Evolutionary conservation across 2,888 invertebrate species (phyloP), one percentile per base, ranked within the genome.

Genomic region (Acleris cristana): DNA sequence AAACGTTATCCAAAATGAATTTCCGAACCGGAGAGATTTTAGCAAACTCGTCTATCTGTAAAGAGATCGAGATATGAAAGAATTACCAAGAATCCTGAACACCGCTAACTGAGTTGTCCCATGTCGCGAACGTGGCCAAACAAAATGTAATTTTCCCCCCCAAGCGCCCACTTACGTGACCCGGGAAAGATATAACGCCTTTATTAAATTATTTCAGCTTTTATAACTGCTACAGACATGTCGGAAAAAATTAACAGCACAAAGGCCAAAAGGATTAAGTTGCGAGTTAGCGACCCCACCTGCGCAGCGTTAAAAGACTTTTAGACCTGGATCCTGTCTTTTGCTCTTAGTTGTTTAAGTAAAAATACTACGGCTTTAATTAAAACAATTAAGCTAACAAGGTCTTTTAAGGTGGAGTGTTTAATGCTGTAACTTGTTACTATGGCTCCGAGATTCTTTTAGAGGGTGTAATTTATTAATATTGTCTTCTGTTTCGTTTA

Each of bases 111-210:
- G 82, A 86, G 91, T 91, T 90, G 90, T 89, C 91, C 90, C 87
- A 81, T 84, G 89, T 87, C 87, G 83, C 80, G 86, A 81, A 88
- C 89, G 89, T 88, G 89, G 88, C 87, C 86, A 89, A 90, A 89
- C 91, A 90, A 89, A 92, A 92, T 91, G 89, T 92, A 91, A 92
- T 91, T 91, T 90, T 87, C 85, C 80, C 70, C 83, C 89, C 87
- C 83, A 86, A 88, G 88, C 88, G 84, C 80, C 83, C 88, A 86
- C 88, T 90, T 90, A 91, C 92, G 92, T 92, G 92, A 92, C 91
- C 90, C 89, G 83, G 83, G 84, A 82, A 88, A 89, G 88, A 90
- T 91, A 90, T 88, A 89, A 90, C 87, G 89, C 81, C 87, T 89
- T 89, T 91, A 90, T 90, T 87, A 89, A 90, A 91, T 90, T 89